These are phyloP conservation scores for Anaspis maculata DNA, from an alignment of 2,888 invertebrate species.

Conservation along the genomic window DNA sequence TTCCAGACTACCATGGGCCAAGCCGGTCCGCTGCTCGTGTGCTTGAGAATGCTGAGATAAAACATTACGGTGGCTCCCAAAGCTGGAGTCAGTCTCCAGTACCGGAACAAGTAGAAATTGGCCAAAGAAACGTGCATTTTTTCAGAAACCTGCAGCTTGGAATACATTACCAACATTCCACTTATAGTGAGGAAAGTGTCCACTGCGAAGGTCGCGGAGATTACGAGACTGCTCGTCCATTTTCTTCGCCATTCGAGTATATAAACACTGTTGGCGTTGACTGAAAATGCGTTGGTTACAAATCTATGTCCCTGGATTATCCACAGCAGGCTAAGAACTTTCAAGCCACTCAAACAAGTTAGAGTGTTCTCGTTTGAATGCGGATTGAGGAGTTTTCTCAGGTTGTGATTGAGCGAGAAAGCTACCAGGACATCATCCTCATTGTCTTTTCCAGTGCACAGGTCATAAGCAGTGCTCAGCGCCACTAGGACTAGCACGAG, in stretches of 20 bases:
- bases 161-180: not conserved
- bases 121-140: not conserved
- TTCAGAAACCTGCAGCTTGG: not conserved
- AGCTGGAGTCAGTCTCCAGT: not conserved
- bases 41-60: not conserved
- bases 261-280: not conserved
- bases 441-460: not conserved
- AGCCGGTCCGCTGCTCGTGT: not conserved
- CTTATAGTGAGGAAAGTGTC: not conserved
- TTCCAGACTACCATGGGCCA: not conserved
- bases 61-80: constrained; percentile 1
- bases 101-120: not conserved
- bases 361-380: not conserved
- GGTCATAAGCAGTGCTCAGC: too few relatives aligned
- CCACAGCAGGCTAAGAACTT: constrained; percentile 1
- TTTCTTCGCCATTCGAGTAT: not conserved
- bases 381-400: not conserved
- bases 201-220: not conserved
- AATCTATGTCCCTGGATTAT: constrained; percentile 3
- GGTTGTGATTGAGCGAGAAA: not conserved
- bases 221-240: not conserved
- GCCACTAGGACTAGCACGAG: too few relatives aligned
- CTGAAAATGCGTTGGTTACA: not conserved
- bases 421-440: not conserved
- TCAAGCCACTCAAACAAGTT: constrained; percentile 1